A percentile compares a stretch with the other conserved stretches of the same genome.
phyloP scores from a whole-genome alignment of 2,797 vertebrate species.

The Hafferia zeledoni region DNA sequence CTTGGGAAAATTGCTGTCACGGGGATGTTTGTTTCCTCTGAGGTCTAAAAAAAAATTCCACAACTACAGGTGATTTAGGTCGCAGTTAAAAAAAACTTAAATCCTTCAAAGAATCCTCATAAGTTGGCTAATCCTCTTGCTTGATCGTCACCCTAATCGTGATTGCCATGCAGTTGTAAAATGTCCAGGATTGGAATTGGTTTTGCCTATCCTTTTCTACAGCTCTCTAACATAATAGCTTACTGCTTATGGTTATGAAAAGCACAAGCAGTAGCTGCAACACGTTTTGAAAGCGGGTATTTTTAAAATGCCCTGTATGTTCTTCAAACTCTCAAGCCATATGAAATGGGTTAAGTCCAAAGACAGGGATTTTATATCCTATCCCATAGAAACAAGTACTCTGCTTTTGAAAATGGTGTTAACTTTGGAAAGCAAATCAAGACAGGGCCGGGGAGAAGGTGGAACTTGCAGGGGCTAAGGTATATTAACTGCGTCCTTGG shows the following conservation, averaged over 20 bases:
- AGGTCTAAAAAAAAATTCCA: background rate
- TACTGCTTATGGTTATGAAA: background rate
- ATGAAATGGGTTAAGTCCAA: background rate
- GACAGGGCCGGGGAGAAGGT: fast-evolving
- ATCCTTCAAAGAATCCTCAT: background rate
- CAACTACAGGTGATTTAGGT: background rate
- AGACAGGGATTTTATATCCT: background rate
- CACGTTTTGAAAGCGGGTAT: background rate
- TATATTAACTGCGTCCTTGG: fast-evolving
- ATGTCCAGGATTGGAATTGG: background rate
- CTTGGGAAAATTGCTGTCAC: background rate
- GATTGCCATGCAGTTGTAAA: background rate
- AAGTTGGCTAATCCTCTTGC: background rate
- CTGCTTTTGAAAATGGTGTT: background rate
- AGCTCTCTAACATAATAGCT: fast-evolving
- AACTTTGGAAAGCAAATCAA: background rate
- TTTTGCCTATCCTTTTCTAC: background rate
- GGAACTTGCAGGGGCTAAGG: background rate
- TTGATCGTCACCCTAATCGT: background rate
- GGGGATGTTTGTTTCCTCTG: background rate
- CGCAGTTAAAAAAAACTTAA: background rate
- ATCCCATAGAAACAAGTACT: background rate
- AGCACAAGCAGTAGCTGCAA: background rate
- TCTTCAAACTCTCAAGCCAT: background rate
- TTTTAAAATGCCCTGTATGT: background rate